Percentiles rank a stretch among this genome's conserved stretches.
Evolutionary conservation across 1,140 invertebrate species (phyloP).

Genomic region (Penaeus vannamei): DNA sequence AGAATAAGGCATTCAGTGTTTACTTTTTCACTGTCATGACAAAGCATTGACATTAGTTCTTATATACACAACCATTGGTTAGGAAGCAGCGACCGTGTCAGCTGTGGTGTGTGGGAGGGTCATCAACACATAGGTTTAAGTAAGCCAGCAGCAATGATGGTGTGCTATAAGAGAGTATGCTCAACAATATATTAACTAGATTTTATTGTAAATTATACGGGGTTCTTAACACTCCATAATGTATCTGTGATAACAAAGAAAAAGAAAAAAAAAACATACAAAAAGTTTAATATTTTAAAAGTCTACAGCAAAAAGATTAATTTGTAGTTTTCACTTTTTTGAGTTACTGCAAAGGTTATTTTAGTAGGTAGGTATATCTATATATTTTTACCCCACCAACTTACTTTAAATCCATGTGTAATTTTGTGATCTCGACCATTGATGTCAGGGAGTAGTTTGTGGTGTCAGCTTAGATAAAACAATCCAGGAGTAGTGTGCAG

Average conservation of each 20-base stretch:
- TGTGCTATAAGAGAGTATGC: conserved; percentile 53
- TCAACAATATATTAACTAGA: conserved; percentile 52
- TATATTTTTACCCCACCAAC: conserved; percentile 62
- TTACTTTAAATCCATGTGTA: conserved; percentile 31
- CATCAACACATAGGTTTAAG: conserved; percentile 52
- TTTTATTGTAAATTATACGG: conserved; percentile 56
- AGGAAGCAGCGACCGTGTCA: background rate
- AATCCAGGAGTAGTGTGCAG: too few species aligned
- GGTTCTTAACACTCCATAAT: conserved; percentile 61
- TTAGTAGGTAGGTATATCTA: conserved; percentile 57
- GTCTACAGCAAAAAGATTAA: conserved; percentile 54
- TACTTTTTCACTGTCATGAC: conserved; percentile 54
- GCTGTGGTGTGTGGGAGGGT: conserved; percentile 3
- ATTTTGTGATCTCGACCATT: conserved; percentile 50
- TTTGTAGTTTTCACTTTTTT: conserved; percentile 47
- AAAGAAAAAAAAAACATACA: conserved; percentile 52
- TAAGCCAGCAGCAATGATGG: conserved; percentile 54
- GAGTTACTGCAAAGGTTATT: conserved; percentile 52
- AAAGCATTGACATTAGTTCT: conserved; percentile 48
- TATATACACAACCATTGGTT: conserved; percentile 35
- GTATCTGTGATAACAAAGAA: conserved; percentile 64
- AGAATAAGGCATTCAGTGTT: conserved; percentile 54
- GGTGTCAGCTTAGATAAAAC: conserved; percentile 43
- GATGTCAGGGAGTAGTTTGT: conserved; percentile 39
- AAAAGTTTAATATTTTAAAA: conserved; percentile 61